Evolutionary conservation across 2,888 invertebrate species (phyloP), one percentile per base, ranked within the genome.

Genomic region (Tanypteryx hageni): DNA sequence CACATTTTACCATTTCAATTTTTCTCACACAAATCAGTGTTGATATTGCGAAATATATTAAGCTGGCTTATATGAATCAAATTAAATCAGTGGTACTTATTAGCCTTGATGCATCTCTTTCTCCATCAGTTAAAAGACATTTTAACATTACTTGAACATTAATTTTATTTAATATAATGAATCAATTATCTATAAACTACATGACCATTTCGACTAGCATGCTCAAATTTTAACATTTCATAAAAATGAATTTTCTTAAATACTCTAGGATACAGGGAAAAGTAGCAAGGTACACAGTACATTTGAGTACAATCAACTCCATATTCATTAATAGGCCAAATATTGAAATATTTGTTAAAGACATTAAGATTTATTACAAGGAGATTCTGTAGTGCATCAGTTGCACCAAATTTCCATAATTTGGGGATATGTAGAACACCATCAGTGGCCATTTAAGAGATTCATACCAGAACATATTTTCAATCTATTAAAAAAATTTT

Each of bases 91-190:
- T 44, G 44, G 5, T 44, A 44, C 5, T 3, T 44, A 44, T 44
- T 44, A 44, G 5, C 44, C 44, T 44, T 44, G 1, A 44, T 44
- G 44, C 5, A 3, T 44, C 44, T 44, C 5, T 44, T 44, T 44
- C 44, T 44, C 44, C 27, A 11, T 13, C 7, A 27, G 13, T 27
- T 68, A 68, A n/a, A 9, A 76, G 27, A 76, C 3, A 76, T 27
- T 27, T 76, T 22, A n/a, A 27, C 18, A 76, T 76, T 76, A 76
- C 27, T 22, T 76, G 27, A 89, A 89, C 89, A 89, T 89, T 89
- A 89, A 89, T 89, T 89, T 89, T 89, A 89, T 89, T 89, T 64
- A 64, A 44, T 89, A n/a, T 89, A 68, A 89, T 89, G 89, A 56
- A 89, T 89, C 89, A 68, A 89, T 89, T 44, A 68, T 61, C 64